Base-by-base conservation (phyloP, 2,888 invertebrate species). In the Ypsolopha scabrella region DNA sequence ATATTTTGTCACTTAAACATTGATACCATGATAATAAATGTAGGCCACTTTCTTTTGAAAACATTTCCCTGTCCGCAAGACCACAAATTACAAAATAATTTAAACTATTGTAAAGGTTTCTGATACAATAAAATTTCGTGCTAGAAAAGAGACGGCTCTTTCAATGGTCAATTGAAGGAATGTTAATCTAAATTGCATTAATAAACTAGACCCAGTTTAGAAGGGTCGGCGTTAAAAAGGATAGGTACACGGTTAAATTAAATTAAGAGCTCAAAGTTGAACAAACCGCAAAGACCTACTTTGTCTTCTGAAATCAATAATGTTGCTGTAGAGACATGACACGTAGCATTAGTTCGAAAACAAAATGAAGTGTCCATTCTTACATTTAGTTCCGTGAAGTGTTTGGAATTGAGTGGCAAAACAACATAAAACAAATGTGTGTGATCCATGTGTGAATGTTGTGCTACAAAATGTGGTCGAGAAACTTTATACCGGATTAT, bases 381-480 rank as follows among this genome's bases (percentile, higher is more conserved):
- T 86, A 79, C 81, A 75, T 79, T 81, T 83, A 64, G 82, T 85
- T 77, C 86, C 86, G 83, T 87, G 86, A 86, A 24, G 82, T 86
- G 87, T 75, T 75, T 63, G 74, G 35, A 61, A 70, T 76, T 71
- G 65, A 65, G 85, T 83, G 83, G 61, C 72, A 59, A 72, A 76
- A 75, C 80, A 68, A 80, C 76, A 77, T 68, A 78, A 82, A 85
- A 83, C 83, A 83, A 86, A 86, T 86, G 87, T 85, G 85, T 86
- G 83, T 80, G 81, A 75, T 83, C 80, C 83, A 81, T 85, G 82
- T 85, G 87, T 87, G 80, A 81, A 82, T 87, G 87, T 88, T 83
- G 83, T 88, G 87, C 71, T 78, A 70, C 82, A 90, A 88, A 88
- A 90, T 90, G 90, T 89, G 90, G 89, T 89, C 90, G 87, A 89